phyloP scores from a whole-genome alignment of 1,140 invertebrate species.

The Drosophila lini region DNA sequence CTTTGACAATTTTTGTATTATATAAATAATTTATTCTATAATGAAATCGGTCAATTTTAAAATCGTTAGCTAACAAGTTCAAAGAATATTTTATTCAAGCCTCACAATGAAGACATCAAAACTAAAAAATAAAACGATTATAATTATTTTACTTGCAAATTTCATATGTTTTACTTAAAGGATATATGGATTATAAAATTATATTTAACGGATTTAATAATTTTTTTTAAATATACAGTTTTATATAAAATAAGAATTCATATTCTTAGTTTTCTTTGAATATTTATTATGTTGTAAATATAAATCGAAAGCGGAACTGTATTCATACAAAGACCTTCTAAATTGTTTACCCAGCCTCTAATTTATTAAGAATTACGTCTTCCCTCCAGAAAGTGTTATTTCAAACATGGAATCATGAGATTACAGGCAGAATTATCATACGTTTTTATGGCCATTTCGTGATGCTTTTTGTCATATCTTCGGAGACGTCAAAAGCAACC shows the following conservation, averaged over 20 bases:
- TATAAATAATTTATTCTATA: no score
- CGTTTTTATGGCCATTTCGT: constrained; percentile 41
- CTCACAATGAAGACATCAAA: no score
- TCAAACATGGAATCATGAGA: constrained; percentile 43
- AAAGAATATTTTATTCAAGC: no score
- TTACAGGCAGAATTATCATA: constrained; percentile 41
- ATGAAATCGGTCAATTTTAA: no score
- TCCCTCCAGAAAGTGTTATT: constrained; percentile 32
- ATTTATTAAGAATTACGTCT: constrained; percentile 10
- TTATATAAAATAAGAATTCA: neutral
- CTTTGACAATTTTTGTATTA: no score
- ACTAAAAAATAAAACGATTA: no score
- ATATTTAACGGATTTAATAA: no score
- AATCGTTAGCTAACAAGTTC: no score
- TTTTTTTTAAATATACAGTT: no score
- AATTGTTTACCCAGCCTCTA: constrained; percentile 16
- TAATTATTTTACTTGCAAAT: no score
- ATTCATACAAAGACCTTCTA: neutral
- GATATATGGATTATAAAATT: no score
- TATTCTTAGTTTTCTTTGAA: neutral
- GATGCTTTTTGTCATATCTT: constrained; percentile 28
- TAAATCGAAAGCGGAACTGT: neutral
- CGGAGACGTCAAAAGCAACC: constrained; percentile 16
- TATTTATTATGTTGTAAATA: neutral
- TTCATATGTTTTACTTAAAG: no score